These are phyloP conservation scores for Palaemon carinicauda DNA, from an alignment of 1,140 invertebrate genomes.

Conservation along the genomic window DNA sequence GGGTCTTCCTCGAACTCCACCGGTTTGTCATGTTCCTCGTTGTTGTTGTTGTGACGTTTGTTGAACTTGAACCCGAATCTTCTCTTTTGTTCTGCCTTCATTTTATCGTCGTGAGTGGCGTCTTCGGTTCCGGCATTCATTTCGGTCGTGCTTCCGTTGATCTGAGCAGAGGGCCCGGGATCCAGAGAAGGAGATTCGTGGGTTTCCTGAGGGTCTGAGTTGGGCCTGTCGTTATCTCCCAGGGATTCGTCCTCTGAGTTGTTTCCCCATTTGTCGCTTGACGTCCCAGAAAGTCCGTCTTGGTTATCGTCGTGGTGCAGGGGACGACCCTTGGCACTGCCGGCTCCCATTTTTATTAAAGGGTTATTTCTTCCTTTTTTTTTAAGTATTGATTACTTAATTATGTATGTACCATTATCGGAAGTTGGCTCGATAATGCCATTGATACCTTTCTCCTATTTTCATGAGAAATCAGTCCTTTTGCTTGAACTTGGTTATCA, in stretches of 20 bases:
- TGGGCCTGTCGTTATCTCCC: neutral
- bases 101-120: neutral
- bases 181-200: no score
- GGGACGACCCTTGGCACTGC: neutral
- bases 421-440: no score
- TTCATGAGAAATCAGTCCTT: no score
- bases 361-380: no score
- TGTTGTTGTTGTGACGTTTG: neutral
- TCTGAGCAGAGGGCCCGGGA: no score
- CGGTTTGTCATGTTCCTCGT: neutral
- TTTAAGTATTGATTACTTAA: no score
- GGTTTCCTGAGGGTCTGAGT: no score
- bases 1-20: neutral
- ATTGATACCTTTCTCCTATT: no score
- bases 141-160: no score
- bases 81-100: neutral
- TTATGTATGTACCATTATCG: no score
- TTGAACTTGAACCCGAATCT: neutral
- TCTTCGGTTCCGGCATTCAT: no score
- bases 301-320: neutral
- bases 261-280: slow-evolving; percentile 3
- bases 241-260: neutral
- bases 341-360: neutral
- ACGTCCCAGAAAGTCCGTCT: neutral
- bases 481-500: no score